Base-by-base conservation (phyloP, 2,113 vertebrate species). In the Tyrannus savana region DNA sequence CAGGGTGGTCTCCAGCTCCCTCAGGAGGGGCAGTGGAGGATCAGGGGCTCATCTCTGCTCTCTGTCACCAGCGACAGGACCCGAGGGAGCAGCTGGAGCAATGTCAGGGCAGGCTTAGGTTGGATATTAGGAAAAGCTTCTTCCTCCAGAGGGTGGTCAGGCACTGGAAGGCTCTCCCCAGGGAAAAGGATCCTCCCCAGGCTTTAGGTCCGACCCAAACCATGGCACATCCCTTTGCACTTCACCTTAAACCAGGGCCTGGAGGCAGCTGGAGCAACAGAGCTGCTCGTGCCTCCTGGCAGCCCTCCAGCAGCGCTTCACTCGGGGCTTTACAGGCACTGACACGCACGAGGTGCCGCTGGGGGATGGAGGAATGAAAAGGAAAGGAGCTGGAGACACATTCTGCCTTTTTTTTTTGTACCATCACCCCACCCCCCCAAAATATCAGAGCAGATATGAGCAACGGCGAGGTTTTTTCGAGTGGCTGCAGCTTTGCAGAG, bases 161-260 rank as follows among this genome's bases (percentile, higher is more conserved):
- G 41, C 41, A 30, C 62, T 22, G 37, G 39, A 44, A 23, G 21
- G 31, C 10, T 19, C 63, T 33, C 63, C 8, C 19, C n/a, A 31
- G 59, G 33, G 33, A 28, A n/a, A 41, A 25, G 8, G 19, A 58
- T 7, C 37, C 37, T 8, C 47, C 7, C 1, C 58, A 64, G 62
- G 17, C 11, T 76, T 56, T 19, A 58, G 25, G 16, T 19, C 37
- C 0, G 0, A 47, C 39, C 30, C 4, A 2, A 92, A 28, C 9
- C 52, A 16, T 31, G 24, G 49, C 42, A 2, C 11, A 25, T 19
- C 46, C 41, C 47, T 50, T 6, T 10, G 11, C 46, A 6, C 39
- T 27, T 12, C 2, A 13, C 7, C 81, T n/a, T 19, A 17, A 46
- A 89, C 67, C 31, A 27, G 78, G 39, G 50, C 28, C 55, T 44